Evolutionary conservation across 2,797 vertebrate genomes (phyloP), one percentile per base, ranked within the genome.

Genomic region (Mus caroli): DNA sequence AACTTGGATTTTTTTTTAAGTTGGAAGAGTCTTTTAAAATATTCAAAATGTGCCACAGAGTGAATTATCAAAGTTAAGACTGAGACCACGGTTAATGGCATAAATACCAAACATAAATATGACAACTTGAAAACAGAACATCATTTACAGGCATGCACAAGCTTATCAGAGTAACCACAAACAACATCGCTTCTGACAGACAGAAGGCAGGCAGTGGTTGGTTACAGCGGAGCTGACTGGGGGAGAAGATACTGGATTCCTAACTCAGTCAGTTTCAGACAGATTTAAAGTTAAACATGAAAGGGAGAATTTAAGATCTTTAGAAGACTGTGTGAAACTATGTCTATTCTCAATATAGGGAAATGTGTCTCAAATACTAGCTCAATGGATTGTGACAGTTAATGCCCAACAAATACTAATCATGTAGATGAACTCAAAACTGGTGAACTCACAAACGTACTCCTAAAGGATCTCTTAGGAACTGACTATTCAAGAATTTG

Each of bases 401-500:
- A 94, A 88, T 56, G 43, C 92, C 67, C 20, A 5, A 92, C 62
- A 28, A 94, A 87, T 60, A 91, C 46, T 12, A 90, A 83, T 37
- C 87, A 26, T 89, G 28, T n/a, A 50, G 28, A 93, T 17, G 17
- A 31, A 87, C 28, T 96, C 64, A 73, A 96, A 96, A 84, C 22
- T 58, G n/a, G 26, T 79, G 80, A 3, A 91, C 9, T 88, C 4
- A 34, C 54, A 82, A 92, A 64, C 4, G 58, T 34, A 88, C n/a
- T 92, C 37, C 56, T 95, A 46, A 34, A 92, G 86, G 26, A 86
- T 3, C 4, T 73, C 82, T 60, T 89, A 20, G 84, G 13, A 91
- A 93, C 64, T 91, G 90, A 94, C 88, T 86, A 83, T 71, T 94
- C 19, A 67, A 90, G 95, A 64, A 90, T 95, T 90, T 94, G 43